Percentiles rank a stretch among this genome's conserved stretches.
These are phyloP conservation scores for Lasius fuliginosus DNA, from an alignment of 2,888 invertebrate species.

Conservation along the genomic window DNA sequence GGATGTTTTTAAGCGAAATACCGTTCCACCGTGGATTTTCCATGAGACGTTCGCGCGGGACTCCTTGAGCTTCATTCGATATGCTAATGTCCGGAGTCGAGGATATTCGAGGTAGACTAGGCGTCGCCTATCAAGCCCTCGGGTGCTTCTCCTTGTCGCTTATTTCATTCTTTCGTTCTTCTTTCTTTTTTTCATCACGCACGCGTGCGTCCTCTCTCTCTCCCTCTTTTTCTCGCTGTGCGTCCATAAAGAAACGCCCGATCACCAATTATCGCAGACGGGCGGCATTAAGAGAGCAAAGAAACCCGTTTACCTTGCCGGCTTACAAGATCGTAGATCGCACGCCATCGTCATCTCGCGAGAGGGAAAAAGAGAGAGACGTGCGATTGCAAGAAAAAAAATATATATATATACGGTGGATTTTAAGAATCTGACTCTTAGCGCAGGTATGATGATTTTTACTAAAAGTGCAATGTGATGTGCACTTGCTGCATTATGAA, in stretches of 20 bases:
- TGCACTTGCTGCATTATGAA: background rate
- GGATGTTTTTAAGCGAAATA: conserved; percentile 15
- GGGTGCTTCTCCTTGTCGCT: conserved; percentile 61
- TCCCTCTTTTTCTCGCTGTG: conserved; percentile 53
- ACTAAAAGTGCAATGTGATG: background rate
- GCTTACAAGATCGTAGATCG: conserved; percentile 58
- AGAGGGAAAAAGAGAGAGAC: background rate
- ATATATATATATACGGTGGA: background rate
- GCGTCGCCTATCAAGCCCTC: conserved; percentile 80
- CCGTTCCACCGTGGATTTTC: conserved; percentile 30
- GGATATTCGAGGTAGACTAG: conserved; percentile 80
- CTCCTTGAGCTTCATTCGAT: conserved; percentile 65
- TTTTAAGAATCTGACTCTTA: background rate
- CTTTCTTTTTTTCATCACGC: conserved; percentile 30
- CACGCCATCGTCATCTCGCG: conserved; percentile 51
- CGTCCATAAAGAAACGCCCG: conserved; percentile 58
- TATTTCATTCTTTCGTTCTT: conserved; percentile 50
- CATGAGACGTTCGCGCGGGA: conserved; percentile 37
- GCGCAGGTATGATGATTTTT: background rate
- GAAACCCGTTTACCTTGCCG: conserved; percentile 74
- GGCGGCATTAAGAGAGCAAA: conserved; percentile 70
- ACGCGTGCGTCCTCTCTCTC: conserved; percentile 53
- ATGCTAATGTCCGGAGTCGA: conserved; percentile 76
- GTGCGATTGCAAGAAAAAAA: conserved; percentile 23
- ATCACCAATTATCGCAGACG: conserved; percentile 73